Conservation (phyloP, 2,888 invertebrate species). For the Dione vanillae region DNA sequence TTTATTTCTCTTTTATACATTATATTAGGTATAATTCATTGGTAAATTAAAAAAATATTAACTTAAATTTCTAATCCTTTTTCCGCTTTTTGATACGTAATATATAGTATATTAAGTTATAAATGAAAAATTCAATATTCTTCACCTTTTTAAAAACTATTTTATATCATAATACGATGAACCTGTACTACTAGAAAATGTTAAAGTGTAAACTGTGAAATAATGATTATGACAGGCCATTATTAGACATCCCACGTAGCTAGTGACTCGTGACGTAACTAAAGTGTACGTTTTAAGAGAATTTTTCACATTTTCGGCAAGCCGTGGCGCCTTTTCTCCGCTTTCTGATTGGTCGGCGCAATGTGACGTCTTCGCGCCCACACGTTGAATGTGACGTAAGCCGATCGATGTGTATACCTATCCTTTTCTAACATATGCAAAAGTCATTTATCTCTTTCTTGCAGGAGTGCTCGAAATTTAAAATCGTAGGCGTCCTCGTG, state of each 20-base stretch:
- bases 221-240: constrained; percentile 28
- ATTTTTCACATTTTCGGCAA: constrained; percentile 61
- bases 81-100: no score
- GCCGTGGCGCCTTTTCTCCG: constrained; percentile 75
- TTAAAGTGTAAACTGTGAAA: constrained; percentile 21
- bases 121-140: no score
- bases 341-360: constrained; percentile 65
- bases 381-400: constrained; percentile 80
- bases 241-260: constrained; percentile 42
- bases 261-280: constrained; percentile 48
- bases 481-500: constrained; percentile 77
- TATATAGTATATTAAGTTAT: no score
- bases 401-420: constrained; percentile 70
- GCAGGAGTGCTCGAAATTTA: constrained; percentile 75
- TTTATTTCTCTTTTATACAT: no score
- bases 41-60: no score
- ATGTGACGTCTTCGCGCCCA: constrained; percentile 82
- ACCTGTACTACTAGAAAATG: neutral
- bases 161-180: neutral
- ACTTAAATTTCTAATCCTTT: no score
- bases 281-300: constrained; percentile 44
- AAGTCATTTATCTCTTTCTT: constrained; percentile 57
- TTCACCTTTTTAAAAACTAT: neutral
- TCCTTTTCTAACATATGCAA: constrained; percentile 55
- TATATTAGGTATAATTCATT: no score